These are phyloP conservation scores for Euclidia mi DNA, from an alignment of 2,888 invertebrate genomes.

Conservation along the genomic window DNA sequence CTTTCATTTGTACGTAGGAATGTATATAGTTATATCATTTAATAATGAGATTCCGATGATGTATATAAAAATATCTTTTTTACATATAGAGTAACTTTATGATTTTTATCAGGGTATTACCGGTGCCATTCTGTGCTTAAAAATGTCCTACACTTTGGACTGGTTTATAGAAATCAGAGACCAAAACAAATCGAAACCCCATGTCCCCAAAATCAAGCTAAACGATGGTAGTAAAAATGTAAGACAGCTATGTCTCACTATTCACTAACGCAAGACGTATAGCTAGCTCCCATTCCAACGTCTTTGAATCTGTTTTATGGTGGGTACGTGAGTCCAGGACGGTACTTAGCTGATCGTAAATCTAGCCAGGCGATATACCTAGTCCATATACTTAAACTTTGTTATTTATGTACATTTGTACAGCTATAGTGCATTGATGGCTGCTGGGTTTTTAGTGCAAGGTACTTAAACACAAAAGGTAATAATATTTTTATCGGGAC, in stretches of 20 bases:
- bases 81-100: too few species aligned
- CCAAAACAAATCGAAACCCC: constrained; percentile 8
- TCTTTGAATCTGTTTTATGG: constrained; percentile 83
- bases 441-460: constrained; percentile 6
- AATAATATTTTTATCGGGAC: too few species aligned
- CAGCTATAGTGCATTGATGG: constrained; percentile 6
- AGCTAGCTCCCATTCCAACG: constrained; percentile 40
- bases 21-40: too few species aligned
- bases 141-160: not conserved
- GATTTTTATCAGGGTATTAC: too few species aligned
- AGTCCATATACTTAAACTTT: constrained; percentile 49
- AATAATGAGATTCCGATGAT: too few species aligned
- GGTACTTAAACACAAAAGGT: too few species aligned
- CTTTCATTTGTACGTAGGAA: too few species aligned
- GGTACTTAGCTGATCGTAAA: constrained; percentile 75
- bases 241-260: constrained; percentile 43
- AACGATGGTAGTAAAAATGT: constrained; percentile 49
- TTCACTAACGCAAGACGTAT: constrained; percentile 48
- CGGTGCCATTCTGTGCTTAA: too few species aligned
- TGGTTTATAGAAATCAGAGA: not conserved
- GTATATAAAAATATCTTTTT: too few species aligned
- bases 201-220: constrained; percentile 11
- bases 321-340: constrained; percentile 77
- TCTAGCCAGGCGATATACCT: constrained; percentile 60
- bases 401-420: constrained; percentile 20